Percentiles rank a stretch among this genome's conserved stretches.
Evolutionary conservation across 1,140 invertebrate species (phyloP).

Genomic region (Cydia pomonella): DNA sequence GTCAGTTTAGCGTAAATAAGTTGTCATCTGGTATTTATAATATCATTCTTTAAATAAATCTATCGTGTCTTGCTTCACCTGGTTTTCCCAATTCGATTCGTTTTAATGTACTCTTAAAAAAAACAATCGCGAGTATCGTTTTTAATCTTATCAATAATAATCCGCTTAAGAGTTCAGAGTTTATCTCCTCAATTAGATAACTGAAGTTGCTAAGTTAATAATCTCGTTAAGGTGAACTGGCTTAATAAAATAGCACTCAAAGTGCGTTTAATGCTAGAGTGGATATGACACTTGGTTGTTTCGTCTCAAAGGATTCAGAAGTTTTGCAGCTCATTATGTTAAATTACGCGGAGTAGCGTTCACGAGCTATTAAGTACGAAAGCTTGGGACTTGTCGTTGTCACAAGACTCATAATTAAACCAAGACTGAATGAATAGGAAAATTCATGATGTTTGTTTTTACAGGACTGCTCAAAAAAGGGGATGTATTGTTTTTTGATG

Average conservation of each 20-base stretch:
- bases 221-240: slow-evolving; percentile 18
- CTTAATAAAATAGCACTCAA: slow-evolving; percentile 25
- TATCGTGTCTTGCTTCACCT: neutral
- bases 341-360: neutral
- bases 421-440: too few relatives aligned
- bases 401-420: too few relatives aligned
- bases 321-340: slow-evolving; percentile 9
- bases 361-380: neutral
- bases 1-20: too few relatives aligned
- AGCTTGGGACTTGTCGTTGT: neutral
- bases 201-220: slow-evolving; percentile 24
- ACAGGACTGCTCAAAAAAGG: too few relatives aligned
- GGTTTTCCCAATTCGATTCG: neutral
- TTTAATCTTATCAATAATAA: slow-evolving; percentile 1
- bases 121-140: neutral
- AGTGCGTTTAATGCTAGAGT: slow-evolving; percentile 20
- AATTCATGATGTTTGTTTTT: too few relatives aligned
- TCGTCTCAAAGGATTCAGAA: slow-evolving; percentile 15
- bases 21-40: too few relatives aligned
- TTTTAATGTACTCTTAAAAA: neutral
- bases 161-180: slow-evolving; percentile 10
- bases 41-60: neutral
- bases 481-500: too few relatives aligned
- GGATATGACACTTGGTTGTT: slow-evolving; percentile 26
- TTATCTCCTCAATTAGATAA: slow-evolving; percentile 12